Evolutionary conservation across 2,113 vertebrate genomes (phyloP).

Genomic region (Petrocephalus zakoni): DNA sequence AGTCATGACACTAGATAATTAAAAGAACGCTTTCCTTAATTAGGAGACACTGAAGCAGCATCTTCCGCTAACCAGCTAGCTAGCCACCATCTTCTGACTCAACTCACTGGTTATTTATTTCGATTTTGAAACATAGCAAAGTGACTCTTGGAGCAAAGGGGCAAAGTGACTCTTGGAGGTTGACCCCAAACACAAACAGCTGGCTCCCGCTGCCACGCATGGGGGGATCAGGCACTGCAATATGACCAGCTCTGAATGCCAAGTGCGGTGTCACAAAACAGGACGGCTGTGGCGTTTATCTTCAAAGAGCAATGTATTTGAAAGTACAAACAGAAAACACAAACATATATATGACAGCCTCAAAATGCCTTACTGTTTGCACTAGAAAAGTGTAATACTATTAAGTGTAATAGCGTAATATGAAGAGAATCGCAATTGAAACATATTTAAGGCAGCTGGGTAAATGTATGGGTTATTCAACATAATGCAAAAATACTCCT

Average conservation of each 20-base stretch:
- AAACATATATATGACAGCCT: neutral
- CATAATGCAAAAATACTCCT: neutral
- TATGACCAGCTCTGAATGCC: neutral
- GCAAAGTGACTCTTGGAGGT: no score
- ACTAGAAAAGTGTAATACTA: neutral
- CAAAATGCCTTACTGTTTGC: neutral
- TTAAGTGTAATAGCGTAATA: no score
- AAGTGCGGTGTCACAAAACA: neutral
- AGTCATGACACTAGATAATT: no score
- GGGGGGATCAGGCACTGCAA: neutral
- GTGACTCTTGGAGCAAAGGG: neutral
- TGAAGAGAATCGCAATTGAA: neutral
- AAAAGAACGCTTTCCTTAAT: neutral
- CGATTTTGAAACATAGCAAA: neutral
- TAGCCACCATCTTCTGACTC: neutral
- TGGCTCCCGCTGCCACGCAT: neutral
- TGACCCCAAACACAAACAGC: no score
- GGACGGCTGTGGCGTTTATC: no score
- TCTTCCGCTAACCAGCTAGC: neutral
- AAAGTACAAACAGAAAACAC: neutral
- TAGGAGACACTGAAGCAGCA: neutral
- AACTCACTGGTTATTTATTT: neutral
- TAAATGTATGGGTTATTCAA: neutral
- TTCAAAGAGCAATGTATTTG: neutral
- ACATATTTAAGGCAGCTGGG: neutral